These are phyloP conservation scores for Volucella inflata DNA, from an alignment of 2,888 invertebrate species.

Conservation along the genomic window DNA sequence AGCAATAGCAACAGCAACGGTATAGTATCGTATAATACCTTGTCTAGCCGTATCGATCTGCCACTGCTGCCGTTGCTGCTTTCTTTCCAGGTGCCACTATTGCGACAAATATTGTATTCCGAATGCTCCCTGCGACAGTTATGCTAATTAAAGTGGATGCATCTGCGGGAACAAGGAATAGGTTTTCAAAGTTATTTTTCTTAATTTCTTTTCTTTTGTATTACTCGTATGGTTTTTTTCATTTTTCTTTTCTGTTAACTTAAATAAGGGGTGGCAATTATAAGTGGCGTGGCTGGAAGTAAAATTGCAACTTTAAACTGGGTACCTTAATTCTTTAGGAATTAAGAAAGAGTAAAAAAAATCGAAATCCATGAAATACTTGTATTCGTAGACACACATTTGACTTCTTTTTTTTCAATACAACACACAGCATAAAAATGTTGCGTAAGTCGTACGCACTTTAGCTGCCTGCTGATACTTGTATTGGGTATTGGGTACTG, in stretches of 20 bases:
- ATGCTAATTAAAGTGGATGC: constrained; percentile 71
- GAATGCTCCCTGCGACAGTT: constrained; percentile 49
- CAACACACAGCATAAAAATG: constrained; percentile 8
- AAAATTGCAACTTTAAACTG: constrained; percentile 32
- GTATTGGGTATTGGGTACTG: too few species aligned
- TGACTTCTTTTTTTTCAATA: constrained; percentile 1
- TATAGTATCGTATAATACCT: constrained; percentile 65
- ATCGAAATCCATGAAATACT: constrained; percentile 16
- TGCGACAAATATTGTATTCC: constrained; percentile 64
- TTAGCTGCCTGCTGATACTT: constrained; percentile 40
- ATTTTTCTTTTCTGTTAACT: neutral
- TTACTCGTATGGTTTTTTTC: constrained; percentile 23
- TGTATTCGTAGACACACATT: constrained; percentile 10
- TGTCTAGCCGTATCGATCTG: constrained; percentile 76
- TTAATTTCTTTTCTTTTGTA: neutral
- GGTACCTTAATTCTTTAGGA: neutral
- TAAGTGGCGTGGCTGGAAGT: constrained; percentile 35
- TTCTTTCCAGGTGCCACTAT: constrained; percentile 6
- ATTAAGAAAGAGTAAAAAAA: neutral
- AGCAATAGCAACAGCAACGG: constrained; percentile 53
- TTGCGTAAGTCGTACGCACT: constrained; percentile 73
- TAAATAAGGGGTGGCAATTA: constrained; percentile 13
- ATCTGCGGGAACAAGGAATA: constrained; percentile 34
- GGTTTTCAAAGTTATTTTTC: neutral
- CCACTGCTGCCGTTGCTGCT: constrained; percentile 11